Evolutionary conservation across 2,888 invertebrate species (phyloP).

Genomic region (Pegoplata infirma): DNA sequence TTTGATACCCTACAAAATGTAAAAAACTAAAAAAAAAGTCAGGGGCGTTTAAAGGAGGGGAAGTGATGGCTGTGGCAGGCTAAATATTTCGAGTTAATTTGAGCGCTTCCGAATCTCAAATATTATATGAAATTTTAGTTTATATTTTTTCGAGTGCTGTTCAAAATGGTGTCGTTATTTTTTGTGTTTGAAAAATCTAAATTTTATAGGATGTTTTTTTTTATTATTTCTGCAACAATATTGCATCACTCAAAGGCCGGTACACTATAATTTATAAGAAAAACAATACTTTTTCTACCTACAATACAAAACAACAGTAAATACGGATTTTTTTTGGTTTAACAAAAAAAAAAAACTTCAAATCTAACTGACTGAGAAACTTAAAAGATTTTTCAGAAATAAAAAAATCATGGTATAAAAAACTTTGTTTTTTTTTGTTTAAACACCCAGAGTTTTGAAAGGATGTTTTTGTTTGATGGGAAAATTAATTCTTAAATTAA

Average conservation of each 20-base stretch:
- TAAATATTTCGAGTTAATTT: too few species aligned
- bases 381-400: not conserved
- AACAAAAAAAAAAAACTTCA: not conserved
- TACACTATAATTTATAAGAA: conserved; percentile 54
- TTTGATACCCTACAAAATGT: too few species aligned
- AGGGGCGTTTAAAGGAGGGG: too few species aligned
- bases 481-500: not conserved
- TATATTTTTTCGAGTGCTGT: too few species aligned
- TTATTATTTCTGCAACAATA: conserved; percentile 35
- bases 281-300: conserved; percentile 31
- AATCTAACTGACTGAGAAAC: not conserved
- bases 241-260: conserved; percentile 52
- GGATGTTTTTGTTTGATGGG: too few species aligned
- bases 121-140: too few species aligned
- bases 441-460: not conserved
- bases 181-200: conserved; percentile 7
- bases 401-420: conserved; percentile 4
- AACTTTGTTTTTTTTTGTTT: too few species aligned
- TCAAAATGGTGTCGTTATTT: too few species aligned
- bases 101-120: too few species aligned
- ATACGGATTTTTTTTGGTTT: not conserved
- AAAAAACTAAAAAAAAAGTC: too few species aligned
- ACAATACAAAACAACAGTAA: conserved; percentile 38
- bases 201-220: conserved; percentile 23
- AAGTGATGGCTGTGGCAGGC: too few species aligned